Evolutionary conservation across 2,113 vertebrate genomes (phyloP).

Genomic region (Paedocypris sp.): DNA sequence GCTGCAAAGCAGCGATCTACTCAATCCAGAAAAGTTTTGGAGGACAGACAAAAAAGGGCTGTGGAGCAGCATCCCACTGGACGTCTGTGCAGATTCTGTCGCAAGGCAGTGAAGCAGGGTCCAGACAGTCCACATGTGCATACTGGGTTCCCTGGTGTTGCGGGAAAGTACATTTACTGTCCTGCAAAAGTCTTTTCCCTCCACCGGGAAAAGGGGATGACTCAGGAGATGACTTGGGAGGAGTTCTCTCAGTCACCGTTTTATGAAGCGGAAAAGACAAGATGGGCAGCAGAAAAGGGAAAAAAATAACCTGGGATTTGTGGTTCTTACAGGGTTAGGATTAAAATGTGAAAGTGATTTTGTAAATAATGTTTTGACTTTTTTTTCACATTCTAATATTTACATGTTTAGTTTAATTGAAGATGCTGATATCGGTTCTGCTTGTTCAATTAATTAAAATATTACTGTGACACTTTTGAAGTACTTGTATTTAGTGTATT

Average conservation of each 20-base stretch:
- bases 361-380: too few relatives aligned
- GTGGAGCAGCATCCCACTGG: background rate
- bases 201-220: background rate
- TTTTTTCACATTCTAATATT: too few relatives aligned
- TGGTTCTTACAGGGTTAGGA: too few relatives aligned
- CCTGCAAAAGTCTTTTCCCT: background rate
- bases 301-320: too few relatives aligned
- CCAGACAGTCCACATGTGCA: conserved; percentile 14
- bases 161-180: conserved; percentile 22
- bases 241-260: background rate
- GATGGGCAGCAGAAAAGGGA: background rate
- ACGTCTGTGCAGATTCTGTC: background rate
- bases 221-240: background rate
- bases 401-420: too few relatives aligned
- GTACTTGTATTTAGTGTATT: too few relatives aligned
- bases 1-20: background rate
- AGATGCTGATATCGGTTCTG: too few relatives aligned
- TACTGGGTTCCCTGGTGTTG: background rate
- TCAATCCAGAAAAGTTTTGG: background rate
- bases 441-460: too few relatives aligned
- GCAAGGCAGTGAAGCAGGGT: background rate
- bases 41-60: background rate
- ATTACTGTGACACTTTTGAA: too few relatives aligned
- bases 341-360: too few relatives aligned
- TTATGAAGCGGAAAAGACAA: background rate